Evolutionary conservation across 2,888 invertebrate species (phyloP).

Genomic region (Notodonta ziczac): DNA sequence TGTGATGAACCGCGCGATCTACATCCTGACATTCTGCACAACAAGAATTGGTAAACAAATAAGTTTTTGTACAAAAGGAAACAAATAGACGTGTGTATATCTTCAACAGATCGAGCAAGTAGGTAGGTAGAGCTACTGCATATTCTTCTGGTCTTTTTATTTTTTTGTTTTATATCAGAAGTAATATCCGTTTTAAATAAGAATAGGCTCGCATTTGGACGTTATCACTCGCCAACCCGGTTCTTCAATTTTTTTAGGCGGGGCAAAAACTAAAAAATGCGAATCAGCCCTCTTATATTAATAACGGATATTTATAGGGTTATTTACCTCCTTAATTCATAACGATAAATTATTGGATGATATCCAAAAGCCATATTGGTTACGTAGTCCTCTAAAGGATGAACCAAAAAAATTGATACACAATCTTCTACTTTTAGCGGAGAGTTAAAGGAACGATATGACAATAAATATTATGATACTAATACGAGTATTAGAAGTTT

Average conservation of each 20-base stretch:
- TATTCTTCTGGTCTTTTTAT: no score
- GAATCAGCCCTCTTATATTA: no score
- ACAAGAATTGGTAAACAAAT: slow-evolving; percentile 34
- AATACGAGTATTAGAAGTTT: not conserved
- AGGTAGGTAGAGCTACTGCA: no score
- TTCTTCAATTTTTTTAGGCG: no score
- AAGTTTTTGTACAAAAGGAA: slow-evolving; percentile 18
- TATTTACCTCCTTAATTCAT: slow-evolving; percentile 2
- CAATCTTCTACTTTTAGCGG: not conserved
- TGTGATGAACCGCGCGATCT: slow-evolving; percentile 25
- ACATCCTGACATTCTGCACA: slow-evolving; percentile 17
- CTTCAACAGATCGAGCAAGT: no score
- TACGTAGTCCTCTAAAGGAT: not conserved
- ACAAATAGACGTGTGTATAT: no score
- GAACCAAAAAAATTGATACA: slow-evolving; percentile 2
- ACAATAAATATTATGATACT: slow-evolving; percentile 3
- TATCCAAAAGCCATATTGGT: not conserved
- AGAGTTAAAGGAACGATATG: slow-evolving; percentile 2
- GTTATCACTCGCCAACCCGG: no score
- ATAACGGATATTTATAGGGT: not conserved
- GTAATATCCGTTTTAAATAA: no score
- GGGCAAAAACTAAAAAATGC: no score
- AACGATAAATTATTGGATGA: not conserved
- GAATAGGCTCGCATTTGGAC: no score
- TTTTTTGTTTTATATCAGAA: no score